A percentile compares a stretch with the other conserved stretches of the same genome.
phyloP scores from a whole-genome alignment of 2,113 vertebrate species.

The Neodontobutis hainanensis region DNA sequence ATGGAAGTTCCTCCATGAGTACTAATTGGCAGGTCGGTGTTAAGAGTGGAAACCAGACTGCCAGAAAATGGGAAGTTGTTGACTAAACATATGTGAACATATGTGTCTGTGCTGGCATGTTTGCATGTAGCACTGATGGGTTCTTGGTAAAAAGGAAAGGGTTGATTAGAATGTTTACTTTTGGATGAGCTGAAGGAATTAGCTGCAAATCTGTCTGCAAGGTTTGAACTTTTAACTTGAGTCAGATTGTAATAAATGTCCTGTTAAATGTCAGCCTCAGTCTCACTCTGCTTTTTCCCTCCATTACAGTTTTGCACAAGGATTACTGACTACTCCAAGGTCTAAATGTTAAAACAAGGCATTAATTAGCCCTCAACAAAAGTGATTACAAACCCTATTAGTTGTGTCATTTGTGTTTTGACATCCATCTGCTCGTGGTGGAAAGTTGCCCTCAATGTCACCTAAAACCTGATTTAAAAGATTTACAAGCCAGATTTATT shows the following conservation, averaged over 20 bases:
- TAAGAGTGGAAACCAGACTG: slow-evolving; percentile 57
- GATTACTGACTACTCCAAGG: too few species aligned
- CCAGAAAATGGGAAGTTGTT: slow-evolving; percentile 55
- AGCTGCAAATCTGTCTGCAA: not conserved
- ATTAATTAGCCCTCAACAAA: not conserved
- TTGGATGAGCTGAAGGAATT: slow-evolving; percentile 20
- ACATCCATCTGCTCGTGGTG: not conserved
- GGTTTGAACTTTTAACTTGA: not conserved
- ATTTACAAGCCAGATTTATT: not conserved
- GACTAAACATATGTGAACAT: slow-evolving; percentile 53
- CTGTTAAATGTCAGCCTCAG: slow-evolving; percentile 14
- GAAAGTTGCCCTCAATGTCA: not conserved
- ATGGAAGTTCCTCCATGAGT: slow-evolving; percentile 51
- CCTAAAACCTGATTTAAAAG: not conserved
- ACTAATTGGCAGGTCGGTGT: slow-evolving; percentile 38
- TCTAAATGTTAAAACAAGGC: not conserved
- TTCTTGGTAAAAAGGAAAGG: slow-evolving; percentile 23
- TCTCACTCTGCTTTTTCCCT: not conserved
- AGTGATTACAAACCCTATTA: not conserved
- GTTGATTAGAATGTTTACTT: not conserved
- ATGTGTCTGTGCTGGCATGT: slow-evolving; percentile 22
- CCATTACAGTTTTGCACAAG: not conserved
- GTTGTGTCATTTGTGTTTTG: not conserved
- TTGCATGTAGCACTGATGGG: not conserved
- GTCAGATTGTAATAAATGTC: not conserved